These are phyloP conservation scores for Pararge aegeria DNA, from an alignment of 1,140 invertebrate genomes.

Conservation along the genomic window DNA sequence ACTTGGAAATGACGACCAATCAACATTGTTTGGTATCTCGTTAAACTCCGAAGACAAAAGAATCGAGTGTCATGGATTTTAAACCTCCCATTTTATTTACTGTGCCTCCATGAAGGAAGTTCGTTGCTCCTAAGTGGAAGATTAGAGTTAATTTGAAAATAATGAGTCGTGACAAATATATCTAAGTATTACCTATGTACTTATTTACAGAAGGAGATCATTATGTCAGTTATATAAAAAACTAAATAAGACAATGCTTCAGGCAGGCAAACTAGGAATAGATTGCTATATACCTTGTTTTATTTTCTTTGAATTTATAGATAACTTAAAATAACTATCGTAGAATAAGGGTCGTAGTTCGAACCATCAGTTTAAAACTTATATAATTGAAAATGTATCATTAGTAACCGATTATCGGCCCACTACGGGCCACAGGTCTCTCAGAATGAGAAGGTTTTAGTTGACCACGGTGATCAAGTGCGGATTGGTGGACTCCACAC, in stretches of 20 bases:
- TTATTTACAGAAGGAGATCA: not conserved
- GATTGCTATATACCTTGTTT: no score
- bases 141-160: slow-evolving; percentile 69
- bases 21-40: slow-evolving; percentile 10
- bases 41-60: slow-evolving; percentile 24
- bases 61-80: slow-evolving; percentile 30
- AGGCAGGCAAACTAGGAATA: no score
- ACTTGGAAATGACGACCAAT: slow-evolving; percentile 13
- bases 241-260: not conserved
- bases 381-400: no score
- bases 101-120: slow-evolving; percentile 36
- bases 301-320: no score
- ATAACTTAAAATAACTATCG: no score
- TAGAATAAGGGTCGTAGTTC: no score
- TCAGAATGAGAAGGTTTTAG: no score
- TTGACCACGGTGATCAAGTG: no score
- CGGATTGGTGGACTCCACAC: no score
- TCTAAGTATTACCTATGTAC: not conserved
- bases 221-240: not conserved
- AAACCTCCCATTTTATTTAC: not conserved
- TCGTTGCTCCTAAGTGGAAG: slow-evolving; percentile 59
- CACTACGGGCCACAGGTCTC: no score
- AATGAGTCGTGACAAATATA: slow-evolving; percentile 41
- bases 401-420: no score
- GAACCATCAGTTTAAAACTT: no score